Percentiles rank a stretch among this genome's conserved stretches.
phyloP scores from a whole-genome alignment of 2,113 vertebrate genomes.

The Rhinolophus sinicus region DNA sequence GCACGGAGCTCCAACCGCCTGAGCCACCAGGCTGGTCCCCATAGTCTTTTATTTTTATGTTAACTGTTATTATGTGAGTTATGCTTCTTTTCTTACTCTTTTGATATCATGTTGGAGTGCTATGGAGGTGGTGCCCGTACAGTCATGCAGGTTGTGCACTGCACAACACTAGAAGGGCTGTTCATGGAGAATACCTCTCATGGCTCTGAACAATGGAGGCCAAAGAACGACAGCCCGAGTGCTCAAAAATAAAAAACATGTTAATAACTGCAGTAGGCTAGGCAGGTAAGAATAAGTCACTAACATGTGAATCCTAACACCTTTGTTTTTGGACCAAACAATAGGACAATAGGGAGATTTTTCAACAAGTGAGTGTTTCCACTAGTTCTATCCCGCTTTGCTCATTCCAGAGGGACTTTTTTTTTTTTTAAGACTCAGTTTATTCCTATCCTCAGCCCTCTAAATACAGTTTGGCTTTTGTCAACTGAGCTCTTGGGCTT shows the following conservation, averaged over 20 bases:
- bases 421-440: background rate
- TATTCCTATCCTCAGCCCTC: background rate
- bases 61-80: background rate
- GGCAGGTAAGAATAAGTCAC: background rate
- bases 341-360: background rate
- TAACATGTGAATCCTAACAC: background rate
- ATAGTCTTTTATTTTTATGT: background rate
- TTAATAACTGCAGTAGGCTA: background rate
- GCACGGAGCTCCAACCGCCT: too few species aligned
- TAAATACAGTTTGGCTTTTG: constrained; percentile 24
- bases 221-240: background rate
- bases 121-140: background rate
- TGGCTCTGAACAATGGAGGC: background rate
- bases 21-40: too few species aligned
- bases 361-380: background rate
- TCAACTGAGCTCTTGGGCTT: background rate
- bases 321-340: constrained; percentile 5
- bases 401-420: background rate
- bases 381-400: background rate
- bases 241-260: background rate
- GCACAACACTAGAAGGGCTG: background rate
- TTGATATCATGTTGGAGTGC: background rate
- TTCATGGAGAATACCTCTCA: background rate
- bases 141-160: background rate
- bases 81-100: background rate